A percentile compares a stretch with the other conserved stretches of the same genome.
phyloP scores from a whole-genome alignment of 2,113 vertebrate species.

The Corynorhinus townsendii region DNA sequence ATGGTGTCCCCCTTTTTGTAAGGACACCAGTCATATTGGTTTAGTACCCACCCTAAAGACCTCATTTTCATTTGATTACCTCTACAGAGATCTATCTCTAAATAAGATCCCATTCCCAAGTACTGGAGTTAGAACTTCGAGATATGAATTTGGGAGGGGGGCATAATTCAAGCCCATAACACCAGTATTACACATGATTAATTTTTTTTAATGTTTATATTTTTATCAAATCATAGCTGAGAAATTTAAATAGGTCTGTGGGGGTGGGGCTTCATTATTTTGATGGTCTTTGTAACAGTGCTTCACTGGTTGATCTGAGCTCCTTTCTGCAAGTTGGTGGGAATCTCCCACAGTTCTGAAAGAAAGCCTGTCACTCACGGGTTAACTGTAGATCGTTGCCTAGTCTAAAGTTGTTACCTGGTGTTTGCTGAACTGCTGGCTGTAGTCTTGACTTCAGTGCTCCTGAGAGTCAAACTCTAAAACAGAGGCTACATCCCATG shows the following conservation, averaged over 20 bases:
- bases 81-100: background rate
- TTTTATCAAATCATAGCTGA: background rate
- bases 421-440: background rate
- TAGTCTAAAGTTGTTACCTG: background rate
- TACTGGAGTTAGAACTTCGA: background rate
- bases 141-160: background rate
- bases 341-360: background rate
- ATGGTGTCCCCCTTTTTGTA: background rate
- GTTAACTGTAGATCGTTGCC: background rate
- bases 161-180: background rate
- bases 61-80: background rate
- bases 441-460: background rate
- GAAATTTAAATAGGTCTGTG: background rate
- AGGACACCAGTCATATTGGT: background rate
- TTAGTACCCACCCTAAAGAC: background rate
- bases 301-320: background rate
- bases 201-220: background rate
- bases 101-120: background rate
- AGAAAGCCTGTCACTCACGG: background rate
- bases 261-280: background rate
- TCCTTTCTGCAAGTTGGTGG: background rate
- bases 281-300: background rate
- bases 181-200: background rate
- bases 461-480: background rate
- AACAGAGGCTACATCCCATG: background rate